Evolutionary conservation across 2,113 vertebrate species (phyloP).

Genomic region (Brachyhypopomus occidentalis): DNA sequence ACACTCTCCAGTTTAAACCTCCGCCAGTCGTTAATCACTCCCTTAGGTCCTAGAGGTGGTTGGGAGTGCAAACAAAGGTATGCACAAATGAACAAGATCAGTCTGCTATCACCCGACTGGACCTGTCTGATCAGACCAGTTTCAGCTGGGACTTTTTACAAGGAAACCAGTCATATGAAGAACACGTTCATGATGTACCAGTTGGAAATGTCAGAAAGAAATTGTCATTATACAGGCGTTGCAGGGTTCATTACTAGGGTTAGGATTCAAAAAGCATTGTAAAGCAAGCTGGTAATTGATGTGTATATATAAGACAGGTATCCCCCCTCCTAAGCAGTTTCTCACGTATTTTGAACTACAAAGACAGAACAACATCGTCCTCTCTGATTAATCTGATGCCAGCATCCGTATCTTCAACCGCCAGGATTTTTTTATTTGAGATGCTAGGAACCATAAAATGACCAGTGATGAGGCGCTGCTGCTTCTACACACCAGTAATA

Average conservation of each 20-base stretch:
- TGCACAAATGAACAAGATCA: not conserved
- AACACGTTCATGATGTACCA: not conserved
- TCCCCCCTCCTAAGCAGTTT: conserved; percentile 58
- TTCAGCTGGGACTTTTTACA: not conserved
- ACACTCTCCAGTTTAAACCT: conserved; percentile 94
- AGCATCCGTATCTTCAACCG: not conserved
- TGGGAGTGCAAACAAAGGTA: conserved; percentile 7
- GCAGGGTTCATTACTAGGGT: not conserved
- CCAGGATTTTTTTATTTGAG: too few species aligned
- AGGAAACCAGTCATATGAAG: too few species aligned
- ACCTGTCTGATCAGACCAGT: not conserved
- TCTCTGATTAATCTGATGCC: not conserved
- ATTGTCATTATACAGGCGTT: not conserved
- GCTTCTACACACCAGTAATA: too few species aligned
- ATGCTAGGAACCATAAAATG: too few species aligned
- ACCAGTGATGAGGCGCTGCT: too few species aligned
- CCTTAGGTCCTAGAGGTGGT: conserved; percentile 85
- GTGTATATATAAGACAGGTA: conserved; percentile 48
- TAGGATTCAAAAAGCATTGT: not conserved
- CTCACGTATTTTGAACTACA: conserved; percentile 16
- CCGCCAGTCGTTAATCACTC: conserved; percentile 97
- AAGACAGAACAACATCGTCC: not conserved
- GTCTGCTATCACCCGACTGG: not conserved
- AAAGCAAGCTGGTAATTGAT: conserved; percentile 42
- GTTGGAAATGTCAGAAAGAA: not conserved